Evolutionary conservation across 2,797 vertebrate genomes (phyloP).

Genomic region (Acanthornis magna): DNA sequence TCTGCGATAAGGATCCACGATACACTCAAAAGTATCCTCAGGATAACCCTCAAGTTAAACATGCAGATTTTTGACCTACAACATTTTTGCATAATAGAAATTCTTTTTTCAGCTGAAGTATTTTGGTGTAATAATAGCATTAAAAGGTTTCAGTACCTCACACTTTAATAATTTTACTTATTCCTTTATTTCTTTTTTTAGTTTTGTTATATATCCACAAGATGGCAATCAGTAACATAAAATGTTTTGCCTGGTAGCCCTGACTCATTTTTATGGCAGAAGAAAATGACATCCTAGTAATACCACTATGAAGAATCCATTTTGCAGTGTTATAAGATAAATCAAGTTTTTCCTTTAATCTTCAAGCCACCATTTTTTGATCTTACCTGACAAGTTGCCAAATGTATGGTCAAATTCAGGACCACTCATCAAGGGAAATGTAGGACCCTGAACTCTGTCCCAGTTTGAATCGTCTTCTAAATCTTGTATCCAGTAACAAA

Average conservation of each 20-base stretch:
- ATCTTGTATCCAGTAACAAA: conserved; percentile 89
- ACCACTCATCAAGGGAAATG: conserved; percentile 76
- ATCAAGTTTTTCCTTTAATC: neutral
- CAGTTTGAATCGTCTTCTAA: conserved; percentile 79
- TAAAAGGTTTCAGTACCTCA: neutral
- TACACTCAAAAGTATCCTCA: neutral
- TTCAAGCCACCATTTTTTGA: neutral
- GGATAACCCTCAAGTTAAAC: neutral
- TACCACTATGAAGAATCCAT: neutral
- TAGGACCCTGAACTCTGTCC: conserved; percentile 74
- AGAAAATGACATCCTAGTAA: neutral
- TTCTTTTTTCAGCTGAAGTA: neutral
- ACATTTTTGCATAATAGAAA: neutral
- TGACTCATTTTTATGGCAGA: neutral
- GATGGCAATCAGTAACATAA: neutral
- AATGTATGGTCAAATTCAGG: conserved; percentile 87
- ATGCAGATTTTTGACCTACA: neutral
- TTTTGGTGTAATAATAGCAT: neutral
- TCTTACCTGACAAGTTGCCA: conserved; percentile 82
- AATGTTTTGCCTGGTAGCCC: neutral
- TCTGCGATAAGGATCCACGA: neutral
- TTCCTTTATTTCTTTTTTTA: neutral
- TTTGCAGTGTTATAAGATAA: neutral
- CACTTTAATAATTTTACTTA: neutral
- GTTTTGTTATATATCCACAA: neutral